Percentiles rank a stretch among this genome's conserved stretches.
Evolutionary conservation across 1,140 invertebrate genomes (phyloP).

Genomic region (Apis cerana): DNA sequence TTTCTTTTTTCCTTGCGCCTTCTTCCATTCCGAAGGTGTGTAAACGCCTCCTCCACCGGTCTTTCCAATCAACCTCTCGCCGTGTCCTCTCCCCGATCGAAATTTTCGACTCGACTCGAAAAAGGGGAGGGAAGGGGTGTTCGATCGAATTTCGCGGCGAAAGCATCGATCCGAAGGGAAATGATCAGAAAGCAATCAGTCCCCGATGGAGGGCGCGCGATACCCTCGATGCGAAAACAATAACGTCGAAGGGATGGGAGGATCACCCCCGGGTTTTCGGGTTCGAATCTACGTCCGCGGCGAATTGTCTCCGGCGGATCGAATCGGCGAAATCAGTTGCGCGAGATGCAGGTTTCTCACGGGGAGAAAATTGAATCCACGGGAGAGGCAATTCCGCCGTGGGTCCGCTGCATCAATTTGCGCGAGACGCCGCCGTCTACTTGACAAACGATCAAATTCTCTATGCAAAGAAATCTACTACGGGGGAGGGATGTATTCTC

Average conservation of each 20-base stretch:
- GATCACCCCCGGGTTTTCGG: too few species aligned
- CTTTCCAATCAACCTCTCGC: neutral
- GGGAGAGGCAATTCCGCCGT: conserved; percentile 70
- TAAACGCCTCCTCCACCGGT: neutral
- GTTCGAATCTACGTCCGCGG: too few species aligned
- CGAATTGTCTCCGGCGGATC: too few species aligned
- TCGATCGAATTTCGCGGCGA: too few species aligned
- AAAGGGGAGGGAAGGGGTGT: too few species aligned
- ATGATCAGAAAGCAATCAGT: neutral
- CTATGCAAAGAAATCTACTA: conserved; percentile 71
- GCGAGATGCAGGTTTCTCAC: neutral
- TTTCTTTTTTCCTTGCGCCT: too few species aligned
- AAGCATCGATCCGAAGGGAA: neutral
- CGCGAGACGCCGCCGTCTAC: conserved; percentile 77
- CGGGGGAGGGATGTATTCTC: conserved; percentile 34
- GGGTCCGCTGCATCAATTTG: conserved; percentile 71
- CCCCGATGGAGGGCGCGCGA: neutral
- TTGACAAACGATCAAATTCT: conserved; percentile 80
- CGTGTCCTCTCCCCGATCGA: too few species aligned
- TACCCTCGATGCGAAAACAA: neutral
- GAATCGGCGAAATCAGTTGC: too few species aligned
- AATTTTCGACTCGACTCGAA: too few species aligned
- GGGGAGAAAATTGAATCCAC: conserved; percentile 52
- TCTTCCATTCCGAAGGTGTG: neutral
- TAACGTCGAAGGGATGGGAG: too few species aligned